Evolutionary conservation across 2,113 vertebrate species (phyloP).

Genomic region (human (Homo sapiens)): GRCh38 chr5:110343501-110344000

Average conservation of each 20-base stretch:
- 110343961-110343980: neutral
- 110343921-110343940: neutral
- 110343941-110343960: neutral
- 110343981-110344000: slow-evolving; percentile 42
- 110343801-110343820: neutral
- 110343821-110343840: neutral
- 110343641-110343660: neutral
- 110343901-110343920: slow-evolving; percentile 12
- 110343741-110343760: neutral
- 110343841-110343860: slow-evolving; percentile 19
- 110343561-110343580: neutral
- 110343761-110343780: neutral
- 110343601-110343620: neutral
- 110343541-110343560: neutral
- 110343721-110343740: neutral
- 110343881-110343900: slow-evolving; percentile 19
- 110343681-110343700: neutral
- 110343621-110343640: slow-evolving; percentile 16
- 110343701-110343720: neutral
- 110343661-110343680: slow-evolving; percentile 14
- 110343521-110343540: neutral
- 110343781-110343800: neutral
- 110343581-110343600: neutral
- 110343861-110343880: neutral
- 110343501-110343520: neutral